Evolutionary conservation across 1,140 invertebrate species (phyloP).

Genomic region (Tetranychus cinnabarinus): DNA sequence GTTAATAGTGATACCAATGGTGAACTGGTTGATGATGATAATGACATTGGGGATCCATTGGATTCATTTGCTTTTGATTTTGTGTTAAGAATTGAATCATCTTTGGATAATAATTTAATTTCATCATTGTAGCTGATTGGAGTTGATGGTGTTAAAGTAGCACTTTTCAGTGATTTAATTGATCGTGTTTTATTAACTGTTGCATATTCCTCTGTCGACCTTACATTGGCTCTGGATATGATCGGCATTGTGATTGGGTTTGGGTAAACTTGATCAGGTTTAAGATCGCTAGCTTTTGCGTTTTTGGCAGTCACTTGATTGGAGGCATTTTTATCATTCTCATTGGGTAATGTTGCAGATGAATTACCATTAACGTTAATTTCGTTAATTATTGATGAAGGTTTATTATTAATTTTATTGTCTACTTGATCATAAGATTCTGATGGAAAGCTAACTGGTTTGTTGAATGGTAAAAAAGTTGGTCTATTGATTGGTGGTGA

Average conservation of each 20-base stretch:
- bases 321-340: too few species aligned
- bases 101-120: not conserved
- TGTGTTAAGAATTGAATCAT: not conserved
- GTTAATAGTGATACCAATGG: not conserved
- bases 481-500: too few species aligned
- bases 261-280: not conserved
- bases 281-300: not conserved
- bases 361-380: too few species aligned
- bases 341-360: too few species aligned
- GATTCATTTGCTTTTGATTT: not conserved
- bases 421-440: too few species aligned
- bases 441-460: too few species aligned
- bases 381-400: too few species aligned
- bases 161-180: not conserved
- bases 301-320: too few species aligned
- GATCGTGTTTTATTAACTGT: not conserved
- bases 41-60: not conserved
- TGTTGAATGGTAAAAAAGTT: too few species aligned
- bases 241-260: not conserved
- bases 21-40: not conserved
- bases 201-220: not conserved
- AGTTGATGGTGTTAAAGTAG: not conserved
- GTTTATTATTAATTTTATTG: too few species aligned
- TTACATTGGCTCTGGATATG: not conserved
- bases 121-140: too few species aligned